Conservation (phyloP, 2,888 invertebrate genomes). For the Acronicta aceris region DNA sequence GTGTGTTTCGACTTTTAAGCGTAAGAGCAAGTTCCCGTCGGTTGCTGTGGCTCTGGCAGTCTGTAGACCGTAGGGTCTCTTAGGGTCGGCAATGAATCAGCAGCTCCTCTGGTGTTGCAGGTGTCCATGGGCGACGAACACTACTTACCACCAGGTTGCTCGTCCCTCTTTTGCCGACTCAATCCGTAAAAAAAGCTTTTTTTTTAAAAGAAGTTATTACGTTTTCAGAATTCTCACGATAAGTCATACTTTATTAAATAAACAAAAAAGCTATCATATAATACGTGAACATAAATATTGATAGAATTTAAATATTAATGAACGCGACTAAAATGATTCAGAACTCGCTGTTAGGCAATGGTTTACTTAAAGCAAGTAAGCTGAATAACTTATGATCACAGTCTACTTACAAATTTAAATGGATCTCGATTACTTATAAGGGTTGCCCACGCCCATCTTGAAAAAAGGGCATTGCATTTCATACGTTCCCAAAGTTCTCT, state of each 20-base stretch:
- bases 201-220: too few relatives aligned
- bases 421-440: slow-evolving; percentile 42
- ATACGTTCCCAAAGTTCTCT: slow-evolving; percentile 1
- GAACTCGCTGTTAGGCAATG: slow-evolving; percentile 36
- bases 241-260: background rate
- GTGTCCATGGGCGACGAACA: too few relatives aligned
- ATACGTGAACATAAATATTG: background rate
- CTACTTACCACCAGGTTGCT: too few relatives aligned
- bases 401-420: slow-evolving; percentile 53
- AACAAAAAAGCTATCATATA: background rate
- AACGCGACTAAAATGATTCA: slow-evolving; percentile 11
- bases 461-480: slow-evolving; percentile 34
- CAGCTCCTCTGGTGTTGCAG: too few relatives aligned
- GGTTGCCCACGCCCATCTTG: slow-evolving; percentile 53
- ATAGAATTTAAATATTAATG: slow-evolving; percentile 17
- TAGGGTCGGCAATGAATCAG: too few relatives aligned
- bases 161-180: too few relatives aligned
- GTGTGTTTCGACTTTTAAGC: too few relatives aligned
- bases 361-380: slow-evolving; percentile 16
- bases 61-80: too few relatives aligned
- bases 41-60: too few relatives aligned
- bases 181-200: too few relatives aligned
- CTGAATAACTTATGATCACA: slow-evolving; percentile 28
- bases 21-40: too few relatives aligned
- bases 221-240: background rate